Base-by-base conservation (phyloP, 2,797 vertebrate genomes). In the Prunella strophiata region DNA sequence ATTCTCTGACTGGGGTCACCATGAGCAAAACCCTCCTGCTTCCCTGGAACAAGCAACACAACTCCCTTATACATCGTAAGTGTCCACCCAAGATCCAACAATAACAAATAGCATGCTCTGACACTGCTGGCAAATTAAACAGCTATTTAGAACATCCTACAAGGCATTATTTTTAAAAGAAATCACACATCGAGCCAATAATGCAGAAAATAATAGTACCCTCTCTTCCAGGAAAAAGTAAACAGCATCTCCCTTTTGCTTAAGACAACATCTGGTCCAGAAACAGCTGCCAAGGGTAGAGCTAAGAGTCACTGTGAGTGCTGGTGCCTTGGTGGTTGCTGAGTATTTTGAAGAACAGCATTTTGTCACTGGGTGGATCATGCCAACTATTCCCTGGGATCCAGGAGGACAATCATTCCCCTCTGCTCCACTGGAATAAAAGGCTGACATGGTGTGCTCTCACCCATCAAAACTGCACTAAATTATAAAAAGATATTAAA, bases 181-280 rank as follows among this genome's bases (percentile, higher is more conserved):
- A 72, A 93, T 78, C 91, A 54, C n/a, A n/a, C n/a, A 93, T 91
- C 14, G 9, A 89, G 93, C n/a, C 63, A 94, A 89, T 96, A 94
- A 91, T 91, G 96, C 96, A 97, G 92, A 91, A 89, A 88, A 94
- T 92, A 88, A 75, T 82, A 96, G n/a, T 65, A 75, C 78, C 89
- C 92, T 95, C 94, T 96, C 93, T 93, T 93, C 93, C 59, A 91
- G 96, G 96, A 97, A 96, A 94, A 81, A n/a, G n/a, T n/a, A n/a
- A n/a, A n/a, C n/a, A 96, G 93, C 96, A 97, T 97, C 97, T 97
- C 96, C 85, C 62, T 97, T 97, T 84, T 76, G 75, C 92, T 97
- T 91, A 94, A 83, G 92, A 93, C 95, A 96, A 97, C 97, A 98
- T 98, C 97, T 97, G 97, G 96, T 96, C 80, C 88, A 97, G 95